Evolutionary conservation across 2,888 invertebrate genomes (phyloP).

Genomic region (Spodoptera picta): DNA sequence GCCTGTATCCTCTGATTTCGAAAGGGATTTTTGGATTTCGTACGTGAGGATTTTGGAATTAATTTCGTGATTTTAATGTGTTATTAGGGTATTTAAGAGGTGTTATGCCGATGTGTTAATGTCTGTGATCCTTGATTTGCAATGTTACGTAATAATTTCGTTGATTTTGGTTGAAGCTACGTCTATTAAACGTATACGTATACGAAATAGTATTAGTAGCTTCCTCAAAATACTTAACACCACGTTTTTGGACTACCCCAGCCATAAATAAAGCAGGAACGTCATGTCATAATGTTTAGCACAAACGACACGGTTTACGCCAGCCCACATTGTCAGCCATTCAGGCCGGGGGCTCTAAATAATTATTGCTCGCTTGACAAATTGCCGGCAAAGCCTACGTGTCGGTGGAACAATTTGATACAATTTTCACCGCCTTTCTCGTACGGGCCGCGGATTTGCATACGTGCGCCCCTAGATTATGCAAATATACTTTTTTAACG

Average conservation of each 20-base stretch:
- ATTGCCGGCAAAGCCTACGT: slow-evolving; percentile 84
- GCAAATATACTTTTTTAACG: slow-evolving; percentile 86
- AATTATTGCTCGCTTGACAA: slow-evolving; percentile 87
- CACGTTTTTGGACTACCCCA: slow-evolving; percentile 10
- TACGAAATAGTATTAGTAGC: no score
- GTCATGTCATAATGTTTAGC: slow-evolving; percentile 57
- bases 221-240: slow-evolving; percentile 1
- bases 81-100: no score
- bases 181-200: no score
- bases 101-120: not conserved
- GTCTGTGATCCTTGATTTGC: not conserved
- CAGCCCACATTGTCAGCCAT: slow-evolving; percentile 66
- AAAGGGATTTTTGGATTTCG: slow-evolving; percentile 52
- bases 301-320: slow-evolving; percentile 57
- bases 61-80: slow-evolving; percentile 41
- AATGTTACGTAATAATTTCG: not conserved
- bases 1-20: slow-evolving; percentile 58
- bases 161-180: no score
- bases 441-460: slow-evolving; percentile 84
- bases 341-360: slow-evolving; percentile 78
- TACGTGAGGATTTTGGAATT: slow-evolving; percentile 30
- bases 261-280: slow-evolving; percentile 52
- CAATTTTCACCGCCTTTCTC: slow-evolving; percentile 85
- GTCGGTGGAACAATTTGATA: slow-evolving; percentile 87
- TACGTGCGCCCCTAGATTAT: slow-evolving; percentile 83